Evolutionary conservation across 1,140 invertebrate genomes (phyloP), one percentile per base, ranked within the genome.

Genomic region (Galleria mellonella): DNA sequence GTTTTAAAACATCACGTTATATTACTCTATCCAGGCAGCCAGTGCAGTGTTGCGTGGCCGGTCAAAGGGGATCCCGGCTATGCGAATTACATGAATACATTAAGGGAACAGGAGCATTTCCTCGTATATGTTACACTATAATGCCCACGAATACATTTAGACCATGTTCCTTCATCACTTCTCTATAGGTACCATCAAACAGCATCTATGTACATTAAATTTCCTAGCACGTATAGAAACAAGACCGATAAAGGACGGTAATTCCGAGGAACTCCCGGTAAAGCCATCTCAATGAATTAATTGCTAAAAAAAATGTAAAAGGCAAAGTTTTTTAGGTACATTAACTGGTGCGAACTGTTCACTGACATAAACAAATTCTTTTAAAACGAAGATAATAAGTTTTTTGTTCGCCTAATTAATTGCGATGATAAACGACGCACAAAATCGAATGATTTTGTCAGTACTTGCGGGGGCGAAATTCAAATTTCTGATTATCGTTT

Each of bases 81-180:
- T 79, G 78, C 73, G 82, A 83, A 83, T 85, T 85, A 85, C 78
- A 83, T 85, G 82, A 85, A 85, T 85, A 83, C 73, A 83, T 85
- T 85, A 85, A 76, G 77, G 73, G 17, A 79, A 68, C 58, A 74
- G n/a, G 68, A 79, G 69, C 58, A 74, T 54, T 71, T 67, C 68
- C 73, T 72, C 71, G 66, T 82, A 79, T 67, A 79, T 77, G 76
- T 79, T 74, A 78, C 72, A 78, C 64, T 77, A 79, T 83, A 77
- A 83, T 85, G 70, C 66, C 76, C 66, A 83, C 73, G 76, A 77
- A 83, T 83, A 83, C 73, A 79, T 83, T 79, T 81, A 68, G 68
- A 74, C 58, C 64, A 68, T 71, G 66, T 73, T 81, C 74, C 69
- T 77, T 74, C 72, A 76, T 73, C 72, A 73, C 60, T 3, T 23